Base-by-base conservation (phyloP, 1,140 invertebrate species). In the Macrocentrus cingulum region DNA sequence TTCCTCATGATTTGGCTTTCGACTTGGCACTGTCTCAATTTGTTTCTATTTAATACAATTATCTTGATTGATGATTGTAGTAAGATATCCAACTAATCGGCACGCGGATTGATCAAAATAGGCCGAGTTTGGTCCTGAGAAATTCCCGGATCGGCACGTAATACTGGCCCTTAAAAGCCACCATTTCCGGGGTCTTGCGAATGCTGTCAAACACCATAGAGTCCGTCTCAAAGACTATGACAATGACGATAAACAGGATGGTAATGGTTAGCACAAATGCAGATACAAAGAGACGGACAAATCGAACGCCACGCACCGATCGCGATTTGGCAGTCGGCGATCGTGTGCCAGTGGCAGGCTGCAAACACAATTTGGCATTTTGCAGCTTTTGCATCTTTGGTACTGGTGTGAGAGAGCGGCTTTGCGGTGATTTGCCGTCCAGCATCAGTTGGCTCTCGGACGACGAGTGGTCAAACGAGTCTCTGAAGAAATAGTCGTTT, bases 81-180 rank as follows among this genome's bases (percentile, higher is more conserved):
- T n/a, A n/a, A n/a, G n/a, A n/a, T n/a, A n/a, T n/a, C n/a, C n/a
- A n/a, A n/a, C n/a, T n/a, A n/a, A n/a, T n/a, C n/a, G n/a, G n/a
- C n/a, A n/a, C n/a, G n/a, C n/a, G n/a, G 36, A 48, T 54, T 68
- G 65, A 79, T 80, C 75, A 80, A 59, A 80, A 79, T 72, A 80
- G 75, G 70, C 77, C 76, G 55, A 80, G 69, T 54, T 80, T 80
- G 59, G 70, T 79, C 67, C 81, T 82, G 53, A 90, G 74, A 76
- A 88, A 92, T 62, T 91, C 85, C 76, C 91, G 92, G 18, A 89
- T 81, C 5, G 91, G 91, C 68, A 88, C 85, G 75, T 94, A 94
- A 72, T 92, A 91, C 67, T 91, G 87, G 66, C 87, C 85, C 59
- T 87, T 84, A 41, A 93, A 81, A 45, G 88, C 84, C 20, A 90